Conservation (phyloP, 1,140 invertebrate genomes). For the Tribolium madens region DNA sequence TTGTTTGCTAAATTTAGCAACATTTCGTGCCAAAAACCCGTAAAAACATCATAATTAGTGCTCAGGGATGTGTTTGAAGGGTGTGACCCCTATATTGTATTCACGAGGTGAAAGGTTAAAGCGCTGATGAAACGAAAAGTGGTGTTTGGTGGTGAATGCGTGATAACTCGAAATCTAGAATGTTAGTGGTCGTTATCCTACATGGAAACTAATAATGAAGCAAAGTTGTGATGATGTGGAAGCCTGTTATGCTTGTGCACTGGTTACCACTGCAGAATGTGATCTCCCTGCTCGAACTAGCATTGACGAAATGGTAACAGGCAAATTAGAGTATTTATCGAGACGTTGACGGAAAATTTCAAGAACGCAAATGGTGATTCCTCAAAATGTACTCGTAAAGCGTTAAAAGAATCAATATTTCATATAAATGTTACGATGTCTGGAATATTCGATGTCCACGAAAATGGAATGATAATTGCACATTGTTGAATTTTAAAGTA, state of each 20-base stretch:
- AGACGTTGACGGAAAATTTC: neutral
- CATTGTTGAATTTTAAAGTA: neutral
- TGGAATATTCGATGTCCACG: neutral
- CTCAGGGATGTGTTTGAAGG: neutral
- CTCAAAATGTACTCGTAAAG: neutral
- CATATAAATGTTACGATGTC: neutral
- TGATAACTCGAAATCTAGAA: neutral
- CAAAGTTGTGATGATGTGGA: neutral
- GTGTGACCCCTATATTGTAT: neutral
- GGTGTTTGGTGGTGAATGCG: neutral
- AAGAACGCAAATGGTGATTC: neutral
- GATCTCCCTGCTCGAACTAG: neutral
- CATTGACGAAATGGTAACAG: neutral
- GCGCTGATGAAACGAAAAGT: neutral
- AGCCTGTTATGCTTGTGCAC: neutral
- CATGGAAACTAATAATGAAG: constrained; percentile 9
- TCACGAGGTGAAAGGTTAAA: constrained; percentile 17
- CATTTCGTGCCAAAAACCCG: neutral
- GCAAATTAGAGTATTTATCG: neutral
- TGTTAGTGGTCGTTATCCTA: constrained; percentile 1
- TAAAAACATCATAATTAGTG: constrained; percentile 8
- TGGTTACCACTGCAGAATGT: neutral
- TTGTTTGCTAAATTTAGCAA: neutral
- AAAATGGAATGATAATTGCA: neutral
- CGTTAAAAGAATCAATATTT: too few relatives aligned